phyloP scores from a whole-genome alignment of 2,888 invertebrate species.

The Syritta pipiens region DNA sequence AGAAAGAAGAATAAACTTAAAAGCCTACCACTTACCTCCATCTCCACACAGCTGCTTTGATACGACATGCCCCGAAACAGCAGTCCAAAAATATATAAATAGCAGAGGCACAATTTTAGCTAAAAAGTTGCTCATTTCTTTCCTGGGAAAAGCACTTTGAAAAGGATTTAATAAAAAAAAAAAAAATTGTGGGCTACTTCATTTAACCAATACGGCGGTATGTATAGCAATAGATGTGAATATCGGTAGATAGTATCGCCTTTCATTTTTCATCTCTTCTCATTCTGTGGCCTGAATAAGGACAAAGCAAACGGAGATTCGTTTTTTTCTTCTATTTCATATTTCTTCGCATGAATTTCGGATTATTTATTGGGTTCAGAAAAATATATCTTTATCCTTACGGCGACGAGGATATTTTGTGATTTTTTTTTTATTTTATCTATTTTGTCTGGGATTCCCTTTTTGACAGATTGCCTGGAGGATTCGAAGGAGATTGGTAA shows the following conservation, averaged over 20 bases:
- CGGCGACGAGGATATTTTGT: slow-evolving; percentile 39
- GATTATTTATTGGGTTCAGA: slow-evolving; percentile 60
- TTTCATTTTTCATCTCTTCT: slow-evolving; percentile 33
- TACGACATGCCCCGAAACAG: no score
- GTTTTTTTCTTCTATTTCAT: slow-evolving; percentile 30
- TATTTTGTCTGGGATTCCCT: slow-evolving; percentile 52
- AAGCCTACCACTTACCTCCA: no score
- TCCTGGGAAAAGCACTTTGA: slow-evolving; percentile 10
- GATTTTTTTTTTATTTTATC: slow-evolving; percentile 26
- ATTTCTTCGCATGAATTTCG: slow-evolving; percentile 53
- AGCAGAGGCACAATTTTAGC: neutral
- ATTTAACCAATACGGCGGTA: slow-evolving; percentile 15
- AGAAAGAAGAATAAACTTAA: no score
- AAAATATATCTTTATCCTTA: slow-evolving; percentile 52
- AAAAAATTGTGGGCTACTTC: slow-evolving; percentile 38
- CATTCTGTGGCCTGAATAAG: neutral
- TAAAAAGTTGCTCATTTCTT: slow-evolving; percentile 10
- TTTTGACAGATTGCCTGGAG: slow-evolving; percentile 60
- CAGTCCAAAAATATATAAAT: no score
- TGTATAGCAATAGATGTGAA: slow-evolving; percentile 7
- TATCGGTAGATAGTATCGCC: slow-evolving; percentile 44
- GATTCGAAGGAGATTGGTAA: slow-evolving; percentile 37
- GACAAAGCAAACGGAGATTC: slow-evolving; percentile 2
- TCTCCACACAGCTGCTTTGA: no score
- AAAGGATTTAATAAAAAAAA: slow-evolving; percentile 36